A percentile compares a stretch with the other conserved stretches of the same genome.
Evolutionary conservation across 2,888 invertebrate species (phyloP).

Genomic region (Dicycla oo): DNA sequence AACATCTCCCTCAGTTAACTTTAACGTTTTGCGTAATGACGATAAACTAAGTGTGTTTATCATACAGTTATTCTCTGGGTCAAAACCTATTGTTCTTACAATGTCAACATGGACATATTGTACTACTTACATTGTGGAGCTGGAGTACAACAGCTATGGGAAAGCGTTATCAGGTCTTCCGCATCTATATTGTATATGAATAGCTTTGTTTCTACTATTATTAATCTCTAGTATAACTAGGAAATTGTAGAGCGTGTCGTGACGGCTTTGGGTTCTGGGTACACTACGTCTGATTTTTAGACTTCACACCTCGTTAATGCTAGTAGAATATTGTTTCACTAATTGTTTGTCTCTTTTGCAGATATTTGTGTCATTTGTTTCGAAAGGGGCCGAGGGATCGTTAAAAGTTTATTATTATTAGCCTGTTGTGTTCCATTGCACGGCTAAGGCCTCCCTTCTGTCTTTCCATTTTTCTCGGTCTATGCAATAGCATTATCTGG

Average conservation of each 20-base stretch:
- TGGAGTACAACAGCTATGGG: conserved; percentile 17
- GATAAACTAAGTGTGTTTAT: conserved; percentile 4
- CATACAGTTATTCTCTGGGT: conserved; percentile 9
- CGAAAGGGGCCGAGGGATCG: background rate
- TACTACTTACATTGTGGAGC: too few species aligned
- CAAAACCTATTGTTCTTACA: conserved; percentile 39
- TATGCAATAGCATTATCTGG: background rate
- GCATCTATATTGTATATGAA: conserved; percentile 1
- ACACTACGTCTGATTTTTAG: conserved; percentile 35
- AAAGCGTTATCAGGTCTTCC: conserved; percentile 24
- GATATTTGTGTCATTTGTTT: conserved; percentile 9
- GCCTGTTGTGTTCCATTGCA: too few species aligned
- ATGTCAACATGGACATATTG: conserved; percentile 37
- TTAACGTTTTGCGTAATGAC: background rate
- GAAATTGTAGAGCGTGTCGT: conserved; percentile 36
- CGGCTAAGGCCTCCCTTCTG: background rate
- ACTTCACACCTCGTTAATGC: conserved; percentile 30
- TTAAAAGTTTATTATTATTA: conserved; percentile 1
- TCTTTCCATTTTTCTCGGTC: background rate
- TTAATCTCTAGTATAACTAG: conserved; percentile 11
- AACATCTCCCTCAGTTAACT: background rate
- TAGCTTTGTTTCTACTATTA: background rate
- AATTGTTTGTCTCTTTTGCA: conserved; percentile 2
- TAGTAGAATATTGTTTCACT: conserved; percentile 14
- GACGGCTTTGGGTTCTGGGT: conserved; percentile 40